A percentile compares a stretch with the other conserved stretches of the same genome.
Evolutionary conservation across 2,113 vertebrate species (phyloP).

Genomic region (Maccullochella peelii): DNA sequence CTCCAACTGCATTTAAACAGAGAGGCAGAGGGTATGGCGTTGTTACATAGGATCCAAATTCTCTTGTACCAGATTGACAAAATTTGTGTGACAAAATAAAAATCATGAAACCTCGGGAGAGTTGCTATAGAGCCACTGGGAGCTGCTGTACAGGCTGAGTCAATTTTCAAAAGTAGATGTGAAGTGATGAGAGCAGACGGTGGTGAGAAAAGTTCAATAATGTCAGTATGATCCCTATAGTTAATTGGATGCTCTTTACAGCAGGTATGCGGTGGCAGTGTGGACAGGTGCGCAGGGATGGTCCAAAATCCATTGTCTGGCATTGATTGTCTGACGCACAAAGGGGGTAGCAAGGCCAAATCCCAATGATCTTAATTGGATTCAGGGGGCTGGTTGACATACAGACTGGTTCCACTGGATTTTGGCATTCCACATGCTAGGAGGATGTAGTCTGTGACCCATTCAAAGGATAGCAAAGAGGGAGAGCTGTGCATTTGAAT

Average conservation of each 20-base stretch:
- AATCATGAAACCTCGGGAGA: slow-evolving; percentile 28
- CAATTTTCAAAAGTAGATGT: slow-evolving; percentile 54
- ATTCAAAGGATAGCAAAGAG: slow-evolving; percentile 35
- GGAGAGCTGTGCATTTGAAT: slow-evolving; percentile 42
- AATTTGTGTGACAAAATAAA: slow-evolving; percentile 26
- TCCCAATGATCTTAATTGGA: slow-evolving; percentile 75
- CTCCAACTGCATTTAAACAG: slow-evolving; percentile 12
- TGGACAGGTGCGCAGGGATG: slow-evolving; percentile 61
- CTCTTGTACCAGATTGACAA: background rate
- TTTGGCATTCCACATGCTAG: slow-evolving; percentile 44
- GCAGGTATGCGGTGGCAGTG: slow-evolving; percentile 27
- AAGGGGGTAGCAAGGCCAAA: slow-evolving; percentile 53
- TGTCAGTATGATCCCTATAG: slow-evolving; percentile 53
- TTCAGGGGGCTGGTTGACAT: slow-evolving; percentile 65
- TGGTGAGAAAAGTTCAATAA: slow-evolving; percentile 61
- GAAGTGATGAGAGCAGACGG: slow-evolving; percentile 50
- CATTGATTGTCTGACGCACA: slow-evolving; percentile 64
- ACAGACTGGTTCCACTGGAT: slow-evolving; percentile 37
- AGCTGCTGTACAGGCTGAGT: slow-evolving; percentile 28
- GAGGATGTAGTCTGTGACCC: slow-evolving; percentile 29
- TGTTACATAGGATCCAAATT: background rate
- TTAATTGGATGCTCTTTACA: slow-evolving; percentile 72
- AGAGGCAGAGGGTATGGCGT: too few species aligned
- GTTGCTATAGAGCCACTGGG: slow-evolving; percentile 6
- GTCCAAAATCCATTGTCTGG: slow-evolving; percentile 69